Evolutionary conservation across 2,797 vertebrate genomes (phyloP).

Genomic region (Sparus aurata): DNA sequence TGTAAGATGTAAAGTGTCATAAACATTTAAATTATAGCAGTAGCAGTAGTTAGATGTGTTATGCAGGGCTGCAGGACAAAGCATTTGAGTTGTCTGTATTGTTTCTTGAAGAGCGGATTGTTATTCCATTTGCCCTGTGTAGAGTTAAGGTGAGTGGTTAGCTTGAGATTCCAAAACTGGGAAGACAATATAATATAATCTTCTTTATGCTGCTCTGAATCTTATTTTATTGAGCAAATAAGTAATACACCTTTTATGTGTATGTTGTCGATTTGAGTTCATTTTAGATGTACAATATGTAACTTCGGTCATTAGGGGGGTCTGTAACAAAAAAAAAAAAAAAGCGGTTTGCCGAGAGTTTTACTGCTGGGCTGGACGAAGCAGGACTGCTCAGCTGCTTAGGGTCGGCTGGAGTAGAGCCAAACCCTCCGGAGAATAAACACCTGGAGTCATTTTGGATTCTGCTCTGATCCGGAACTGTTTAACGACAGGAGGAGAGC

Average conservation of each 20-base stretch:
- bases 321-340: too few relatives aligned
- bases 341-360: too few relatives aligned
- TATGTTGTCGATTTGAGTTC: background rate
- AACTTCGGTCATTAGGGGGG: too few relatives aligned
- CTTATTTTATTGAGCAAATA: background rate
- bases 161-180: background rate
- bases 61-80: background rate
- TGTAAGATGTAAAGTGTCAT: constrained; percentile 22
- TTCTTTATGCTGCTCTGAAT: too few relatives aligned
- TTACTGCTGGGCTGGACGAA: too few relatives aligned
- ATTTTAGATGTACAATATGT: too few relatives aligned
- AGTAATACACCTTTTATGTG: background rate
- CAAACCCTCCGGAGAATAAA: too few relatives aligned
- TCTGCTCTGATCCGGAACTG: too few relatives aligned
- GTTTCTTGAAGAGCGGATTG: background rate
- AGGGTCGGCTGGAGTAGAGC: too few relatives aligned
- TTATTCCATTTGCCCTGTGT: background rate
- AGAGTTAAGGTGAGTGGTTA: background rate
- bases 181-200: background rate
- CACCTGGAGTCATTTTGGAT: too few relatives aligned
- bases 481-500: too few relatives aligned
- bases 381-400: too few relatives aligned
- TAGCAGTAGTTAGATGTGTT: background rate
- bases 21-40: background rate
- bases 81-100: background rate